Percentiles rank a stretch among this genome's conserved stretches.
Conservation (phyloP, 2,113 vertebrate genomes). For the Lutjanus erythropterus region DNA sequence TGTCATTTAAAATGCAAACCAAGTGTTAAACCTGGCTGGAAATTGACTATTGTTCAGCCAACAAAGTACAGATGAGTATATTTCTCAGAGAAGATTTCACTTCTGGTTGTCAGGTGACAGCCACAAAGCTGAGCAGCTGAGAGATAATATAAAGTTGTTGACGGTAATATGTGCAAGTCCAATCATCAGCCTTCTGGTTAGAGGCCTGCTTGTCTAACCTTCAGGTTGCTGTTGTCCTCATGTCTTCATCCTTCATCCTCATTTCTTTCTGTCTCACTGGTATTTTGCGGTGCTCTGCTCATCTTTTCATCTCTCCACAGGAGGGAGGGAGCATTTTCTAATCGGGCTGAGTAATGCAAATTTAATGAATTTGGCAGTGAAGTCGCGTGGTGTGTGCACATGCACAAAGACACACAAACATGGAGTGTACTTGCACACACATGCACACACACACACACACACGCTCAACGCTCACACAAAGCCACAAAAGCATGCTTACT, state of each 20-base stretch:
- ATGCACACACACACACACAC: neutral
- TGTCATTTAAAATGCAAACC: neutral
- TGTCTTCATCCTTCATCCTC: conserved; percentile 16
- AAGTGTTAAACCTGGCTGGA: neutral
- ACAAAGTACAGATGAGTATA: too few relatives aligned
- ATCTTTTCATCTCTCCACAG: conserved; percentile 62
- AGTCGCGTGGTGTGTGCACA: conserved; percentile 41
- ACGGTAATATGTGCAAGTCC: conserved; percentile 2
- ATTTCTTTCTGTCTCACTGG: conserved; percentile 21
- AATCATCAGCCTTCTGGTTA: conserved; percentile 14
- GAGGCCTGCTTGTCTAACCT: conserved; percentile 8
- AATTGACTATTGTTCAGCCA: neutral
- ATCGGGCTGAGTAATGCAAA: conserved; percentile 74
- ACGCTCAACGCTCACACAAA: conserved; percentile 26
- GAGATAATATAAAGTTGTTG: neutral
- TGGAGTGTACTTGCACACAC: neutral
- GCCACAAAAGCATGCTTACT: conserved; percentile 18
- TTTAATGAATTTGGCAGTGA: conserved; percentile 75
- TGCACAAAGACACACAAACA: conserved; percentile 32
- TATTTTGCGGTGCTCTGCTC: conserved; percentile 39
- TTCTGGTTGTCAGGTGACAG: neutral
- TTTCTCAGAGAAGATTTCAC: neutral
- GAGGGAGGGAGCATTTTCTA: conserved; percentile 57
- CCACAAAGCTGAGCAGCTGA: neutral
- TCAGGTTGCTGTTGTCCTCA: conserved; percentile 2